Conservation (phyloP, 1,140 invertebrate species). For the Drosophila kepulauana region DNA sequence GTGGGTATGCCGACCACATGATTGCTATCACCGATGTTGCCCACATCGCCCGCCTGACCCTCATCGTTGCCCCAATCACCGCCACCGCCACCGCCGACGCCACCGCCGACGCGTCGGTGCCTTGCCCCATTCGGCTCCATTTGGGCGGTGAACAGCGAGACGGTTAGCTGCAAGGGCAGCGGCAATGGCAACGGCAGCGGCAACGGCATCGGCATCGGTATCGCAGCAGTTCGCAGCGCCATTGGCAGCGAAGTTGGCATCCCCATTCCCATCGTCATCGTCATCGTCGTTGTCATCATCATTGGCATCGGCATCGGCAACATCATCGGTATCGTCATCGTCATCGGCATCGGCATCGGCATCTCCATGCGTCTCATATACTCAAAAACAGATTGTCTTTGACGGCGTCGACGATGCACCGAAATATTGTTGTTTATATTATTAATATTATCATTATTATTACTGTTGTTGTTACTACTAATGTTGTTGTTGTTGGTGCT, state of each 20-base stretch:
- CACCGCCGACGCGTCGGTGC: no score
- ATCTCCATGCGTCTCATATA: constrained; percentile 30
- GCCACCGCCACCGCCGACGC: no score
- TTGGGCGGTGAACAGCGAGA: neutral
- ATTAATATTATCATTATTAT: neutral
- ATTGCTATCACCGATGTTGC: constrained; percentile 24
- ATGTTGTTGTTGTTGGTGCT: constrained; percentile 15
- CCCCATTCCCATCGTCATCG: neutral
- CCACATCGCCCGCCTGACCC: constrained; percentile 25
- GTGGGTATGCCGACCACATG: constrained; percentile 39
- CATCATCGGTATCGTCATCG: constrained; percentile 1
- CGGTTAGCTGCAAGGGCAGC: constrained; percentile 1
- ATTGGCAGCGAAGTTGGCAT: neutral
- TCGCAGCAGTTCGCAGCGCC: neutral
- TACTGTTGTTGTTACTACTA: constrained; percentile 7
- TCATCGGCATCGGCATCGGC: constrained; percentile 7
- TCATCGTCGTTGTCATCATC: neutral
- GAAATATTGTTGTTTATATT: neutral
- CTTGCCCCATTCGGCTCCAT: neutral
- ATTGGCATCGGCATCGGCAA: neutral
- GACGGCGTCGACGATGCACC: constrained; percentile 10
- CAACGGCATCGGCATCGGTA: no score
- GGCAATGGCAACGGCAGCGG: constrained; percentile 8
- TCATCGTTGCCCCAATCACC: neutral
- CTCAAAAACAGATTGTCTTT: constrained; percentile 16